These are phyloP conservation scores for Buphagus erythrorhynchus DNA, from an alignment of 2,797 vertebrate genomes.

Conservation along the genomic window DNA sequence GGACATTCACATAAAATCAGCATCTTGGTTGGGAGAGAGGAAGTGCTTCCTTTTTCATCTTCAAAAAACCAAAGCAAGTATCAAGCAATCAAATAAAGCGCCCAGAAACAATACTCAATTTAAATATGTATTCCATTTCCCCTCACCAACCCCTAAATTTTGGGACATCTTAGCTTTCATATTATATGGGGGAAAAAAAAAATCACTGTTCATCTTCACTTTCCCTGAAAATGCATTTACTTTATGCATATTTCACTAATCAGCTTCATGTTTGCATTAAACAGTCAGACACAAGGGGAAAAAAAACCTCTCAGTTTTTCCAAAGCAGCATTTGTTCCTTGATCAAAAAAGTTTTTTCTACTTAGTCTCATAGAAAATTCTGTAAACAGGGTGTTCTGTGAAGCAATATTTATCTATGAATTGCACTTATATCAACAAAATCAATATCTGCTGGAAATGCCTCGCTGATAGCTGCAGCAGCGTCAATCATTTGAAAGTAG, in stretches of 20 bases:
- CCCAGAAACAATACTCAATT: accelerated
- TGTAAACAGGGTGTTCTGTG: neutral
- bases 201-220: neutral
- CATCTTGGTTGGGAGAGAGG: too few relatives aligned
- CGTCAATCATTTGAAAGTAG: neutral
- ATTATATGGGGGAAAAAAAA: neutral
- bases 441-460: neutral
- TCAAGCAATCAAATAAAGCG: neutral
- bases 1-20: neutral
- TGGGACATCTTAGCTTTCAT: neutral
- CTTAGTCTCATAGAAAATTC: neutral
- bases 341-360: neutral
- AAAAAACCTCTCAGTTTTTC: neutral
- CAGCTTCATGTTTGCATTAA: neutral
- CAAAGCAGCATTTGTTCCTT: neutral
- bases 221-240: neutral
- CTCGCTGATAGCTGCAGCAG: neutral
- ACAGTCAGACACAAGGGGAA: neutral
- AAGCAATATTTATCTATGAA: neutral
- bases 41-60: neutral
- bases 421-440: neutral
- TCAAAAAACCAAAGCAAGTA: neutral
- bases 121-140: too few relatives aligned
- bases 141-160: accelerated
- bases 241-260: neutral